phyloP scores from a whole-genome alignment of 2,888 invertebrate species.

The Cerastis rubricosa region DNA sequence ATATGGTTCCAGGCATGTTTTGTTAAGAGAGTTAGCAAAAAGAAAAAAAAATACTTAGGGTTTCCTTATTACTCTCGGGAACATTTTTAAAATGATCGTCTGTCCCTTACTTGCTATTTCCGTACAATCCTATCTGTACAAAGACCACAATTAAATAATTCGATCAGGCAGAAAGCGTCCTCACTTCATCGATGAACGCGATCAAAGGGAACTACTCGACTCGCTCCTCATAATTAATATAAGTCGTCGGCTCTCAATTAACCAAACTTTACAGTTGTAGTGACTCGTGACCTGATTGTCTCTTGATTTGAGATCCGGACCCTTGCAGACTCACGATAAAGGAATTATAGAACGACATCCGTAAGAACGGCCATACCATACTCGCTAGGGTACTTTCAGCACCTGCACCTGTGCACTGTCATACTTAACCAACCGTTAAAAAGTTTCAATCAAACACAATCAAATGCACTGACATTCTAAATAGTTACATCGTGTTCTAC shows the following conservation, averaged over 20 bases:
- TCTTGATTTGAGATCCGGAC: background rate
- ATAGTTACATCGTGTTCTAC: background rate
- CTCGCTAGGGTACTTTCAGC: too few relatives aligned
- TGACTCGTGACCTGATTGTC: slow-evolving; percentile 23
- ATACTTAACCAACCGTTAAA: background rate
- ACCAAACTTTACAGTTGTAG: slow-evolving; percentile 13
- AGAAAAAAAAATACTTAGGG: background rate
- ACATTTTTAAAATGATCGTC: background rate
- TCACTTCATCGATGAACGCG: slow-evolving; percentile 10
- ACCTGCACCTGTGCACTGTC: background rate
- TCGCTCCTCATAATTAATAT: slow-evolving; percentile 44
- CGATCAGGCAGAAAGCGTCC: slow-evolving; percentile 21
- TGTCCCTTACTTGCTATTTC: background rate
- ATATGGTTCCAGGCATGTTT: background rate
- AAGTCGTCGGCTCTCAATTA: slow-evolving; percentile 27
- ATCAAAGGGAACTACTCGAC: slow-evolving; percentile 30
- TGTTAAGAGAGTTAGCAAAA: background rate
- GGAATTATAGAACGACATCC: background rate
- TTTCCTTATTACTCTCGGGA: background rate
- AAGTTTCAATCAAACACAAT: background rate
- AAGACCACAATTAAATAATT: slow-evolving; percentile 9
- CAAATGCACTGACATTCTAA: background rate
- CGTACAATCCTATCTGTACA: background rate
- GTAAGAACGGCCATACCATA: too few relatives aligned
- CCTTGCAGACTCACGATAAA: background rate